These are phyloP conservation scores for Desmophyllum pertusum DNA, from an alignment of 92 coral and sea anemone genomes.

Conservation along the genomic window DNA sequence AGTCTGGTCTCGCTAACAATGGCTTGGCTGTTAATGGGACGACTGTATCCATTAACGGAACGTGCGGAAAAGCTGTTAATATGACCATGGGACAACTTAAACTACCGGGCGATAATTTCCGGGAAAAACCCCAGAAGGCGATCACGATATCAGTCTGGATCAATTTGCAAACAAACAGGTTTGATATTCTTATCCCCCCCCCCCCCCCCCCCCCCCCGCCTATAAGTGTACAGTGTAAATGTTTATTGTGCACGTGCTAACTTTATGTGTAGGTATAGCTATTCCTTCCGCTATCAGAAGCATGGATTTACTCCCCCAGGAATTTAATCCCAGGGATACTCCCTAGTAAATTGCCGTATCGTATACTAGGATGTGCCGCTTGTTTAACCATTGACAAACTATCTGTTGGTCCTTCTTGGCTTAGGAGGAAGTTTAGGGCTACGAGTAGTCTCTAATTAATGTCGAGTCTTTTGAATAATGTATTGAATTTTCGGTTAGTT, in stretches of 20 bases:
- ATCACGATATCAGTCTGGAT: constrained; percentile 93
- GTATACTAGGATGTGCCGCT: too few species aligned
- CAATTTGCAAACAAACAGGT: constrained; percentile 91
- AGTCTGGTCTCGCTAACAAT: constrained; percentile 95
- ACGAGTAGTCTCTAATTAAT: too few species aligned
- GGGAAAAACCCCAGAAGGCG: constrained; percentile 91
- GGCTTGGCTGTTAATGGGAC: constrained; percentile 76
- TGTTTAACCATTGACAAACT: too few species aligned
- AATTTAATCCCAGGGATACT: too few species aligned
- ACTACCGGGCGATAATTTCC: constrained; percentile 69
- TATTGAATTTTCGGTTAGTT: too few species aligned
- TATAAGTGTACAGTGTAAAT: too few species aligned
- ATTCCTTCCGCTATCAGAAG: too few species aligned
- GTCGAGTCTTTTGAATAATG: too few species aligned
- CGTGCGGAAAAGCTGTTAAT: constrained; percentile 90
- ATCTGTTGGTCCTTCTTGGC: too few species aligned
- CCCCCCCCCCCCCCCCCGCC: too few species aligned
- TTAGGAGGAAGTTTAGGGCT: too few species aligned
- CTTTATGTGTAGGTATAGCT: background rate
- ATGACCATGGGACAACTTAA: constrained; percentile 87
- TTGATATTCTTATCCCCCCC: background rate
- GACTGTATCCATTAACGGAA: constrained; percentile 60
- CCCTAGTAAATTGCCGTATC: too few species aligned
- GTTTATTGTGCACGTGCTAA: background rate
- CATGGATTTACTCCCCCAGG: background rate